phyloP scores from a whole-genome alignment of 2,888 invertebrate genomes.

The Anthrax anthrax region DNA sequence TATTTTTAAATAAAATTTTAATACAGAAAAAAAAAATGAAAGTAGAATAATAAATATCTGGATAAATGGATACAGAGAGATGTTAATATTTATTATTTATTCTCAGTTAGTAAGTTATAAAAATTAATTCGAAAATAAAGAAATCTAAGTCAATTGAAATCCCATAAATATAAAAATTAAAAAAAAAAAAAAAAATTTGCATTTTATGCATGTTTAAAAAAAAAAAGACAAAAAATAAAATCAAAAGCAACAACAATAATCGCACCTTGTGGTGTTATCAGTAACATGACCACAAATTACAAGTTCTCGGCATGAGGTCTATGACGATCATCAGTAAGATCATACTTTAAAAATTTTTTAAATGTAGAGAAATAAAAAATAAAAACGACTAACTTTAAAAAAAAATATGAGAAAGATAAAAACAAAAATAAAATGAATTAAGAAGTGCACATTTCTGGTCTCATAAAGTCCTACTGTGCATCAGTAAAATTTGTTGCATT shows the following conservation, averaged over 20 bases:
- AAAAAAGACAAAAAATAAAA: too few species aligned
- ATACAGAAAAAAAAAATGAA: too few species aligned
- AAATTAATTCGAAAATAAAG: background rate
- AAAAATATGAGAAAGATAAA: too few species aligned
- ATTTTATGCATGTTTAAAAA: background rate
- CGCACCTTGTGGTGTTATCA: constrained; percentile 7
- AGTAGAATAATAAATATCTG: too few species aligned
- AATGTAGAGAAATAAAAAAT: too few species aligned
- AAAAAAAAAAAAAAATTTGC: background rate
- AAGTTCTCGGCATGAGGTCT: constrained; percentile 5
- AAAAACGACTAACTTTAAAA: too few species aligned
- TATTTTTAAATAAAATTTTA: too few species aligned
- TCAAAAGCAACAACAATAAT: background rate
- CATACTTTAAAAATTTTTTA: background rate
- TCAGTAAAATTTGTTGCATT: constrained; percentile 7
- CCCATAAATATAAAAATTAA: background rate
- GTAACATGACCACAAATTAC: constrained; percentile 8
- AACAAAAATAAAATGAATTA: too few species aligned
- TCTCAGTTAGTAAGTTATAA: too few species aligned
- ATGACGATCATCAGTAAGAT: constrained; percentile 1
- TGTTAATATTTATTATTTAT: too few species aligned
- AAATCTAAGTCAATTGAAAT: background rate
- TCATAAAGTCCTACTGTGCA: constrained; percentile 2
- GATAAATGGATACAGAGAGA: too few species aligned
- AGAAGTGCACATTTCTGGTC: too few species aligned